Evolutionary conservation across 2,797 vertebrate genomes (phyloP), one percentile per base, ranked within the genome.

Genomic region (Hoplostethus mediterraneus): DNA sequence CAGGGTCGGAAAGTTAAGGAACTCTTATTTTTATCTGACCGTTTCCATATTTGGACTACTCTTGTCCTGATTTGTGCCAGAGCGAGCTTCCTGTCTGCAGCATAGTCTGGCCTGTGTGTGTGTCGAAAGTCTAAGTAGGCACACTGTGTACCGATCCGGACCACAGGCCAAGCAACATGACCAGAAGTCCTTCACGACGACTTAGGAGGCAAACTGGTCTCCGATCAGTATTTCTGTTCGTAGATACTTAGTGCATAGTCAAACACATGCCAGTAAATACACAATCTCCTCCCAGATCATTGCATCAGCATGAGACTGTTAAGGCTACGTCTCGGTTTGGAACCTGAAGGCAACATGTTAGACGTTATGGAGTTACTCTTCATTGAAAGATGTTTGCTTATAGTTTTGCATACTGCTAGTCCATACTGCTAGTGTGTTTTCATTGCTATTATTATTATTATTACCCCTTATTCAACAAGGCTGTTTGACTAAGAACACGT

Each of bases 21-120:
- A 40, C 62, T 65, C 72, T 83, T 90, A 83, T 87, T 89, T 82
- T 90, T 81, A 80, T 88, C 89, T 80, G 84, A 75, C 77, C 74
- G 6, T 74, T 79, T 87, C 90, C 84, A 73, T 89, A 79, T 89
- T 90, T 87, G 80, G 87, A 77, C 67, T 60, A 10, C 61, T 68
- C 69, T 77, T 82, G 81, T 85, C 67, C 75, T 72, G 74, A 67
- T 82, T 72, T 75, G 63, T 47, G 66, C 75, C 56, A 47, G 75
- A 59, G 72, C 54, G 14, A 62, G 59, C 70, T 55, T 63, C 52
- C 67, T 6, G 63, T 68, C 67, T 62, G 62, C 56, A 52, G 12
- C 53, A 49, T 4, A 8, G 51, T 68, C 76, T 74, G 75, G 66
- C 17, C 60, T 36, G 51, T 55, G 21, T 21, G 21, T 21, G 58